phyloP scores from a whole-genome alignment of 2,113 vertebrate species.

The Gallinago paraguaiae region DNA sequence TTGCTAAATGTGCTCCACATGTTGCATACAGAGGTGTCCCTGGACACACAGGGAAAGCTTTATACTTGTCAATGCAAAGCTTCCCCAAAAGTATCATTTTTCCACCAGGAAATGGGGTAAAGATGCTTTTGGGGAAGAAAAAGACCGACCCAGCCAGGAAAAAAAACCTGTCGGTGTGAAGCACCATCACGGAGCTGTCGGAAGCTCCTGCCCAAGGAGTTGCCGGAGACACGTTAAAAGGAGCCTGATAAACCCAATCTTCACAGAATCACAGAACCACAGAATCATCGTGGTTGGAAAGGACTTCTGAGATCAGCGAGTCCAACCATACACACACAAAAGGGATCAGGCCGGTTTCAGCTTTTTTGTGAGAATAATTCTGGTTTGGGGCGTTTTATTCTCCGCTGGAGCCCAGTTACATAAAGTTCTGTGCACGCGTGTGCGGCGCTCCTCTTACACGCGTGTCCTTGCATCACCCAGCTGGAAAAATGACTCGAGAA shows the following conservation, averaged over 20 bases:
- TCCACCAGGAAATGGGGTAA: background rate
- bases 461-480: background rate
- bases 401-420: background rate
- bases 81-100: background rate
- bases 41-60: background rate
- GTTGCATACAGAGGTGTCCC: fast-evolving
- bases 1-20: background rate
- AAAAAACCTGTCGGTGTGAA: fast-evolving
- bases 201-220: background rate
- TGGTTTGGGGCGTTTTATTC: background rate
- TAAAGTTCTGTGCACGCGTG: background rate
- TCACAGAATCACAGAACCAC: background rate
- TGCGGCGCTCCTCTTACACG: background rate
- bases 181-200: background rate
- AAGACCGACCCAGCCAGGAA: background rate
- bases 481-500: background rate
- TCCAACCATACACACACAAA: no score
- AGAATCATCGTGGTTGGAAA: no score
- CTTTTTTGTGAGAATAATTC: background rate
- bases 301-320: no score
- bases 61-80: background rate
- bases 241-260: background rate
- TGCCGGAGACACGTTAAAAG: fast-evolving
- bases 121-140: background rate
- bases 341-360: background rate